Percentiles rank a stretch among this genome's conserved stretches.
These are phyloP conservation scores for Typhlomys cinereus DNA, from an alignment of 2,113 vertebrate genomes.

Conservation along the genomic window DNA sequence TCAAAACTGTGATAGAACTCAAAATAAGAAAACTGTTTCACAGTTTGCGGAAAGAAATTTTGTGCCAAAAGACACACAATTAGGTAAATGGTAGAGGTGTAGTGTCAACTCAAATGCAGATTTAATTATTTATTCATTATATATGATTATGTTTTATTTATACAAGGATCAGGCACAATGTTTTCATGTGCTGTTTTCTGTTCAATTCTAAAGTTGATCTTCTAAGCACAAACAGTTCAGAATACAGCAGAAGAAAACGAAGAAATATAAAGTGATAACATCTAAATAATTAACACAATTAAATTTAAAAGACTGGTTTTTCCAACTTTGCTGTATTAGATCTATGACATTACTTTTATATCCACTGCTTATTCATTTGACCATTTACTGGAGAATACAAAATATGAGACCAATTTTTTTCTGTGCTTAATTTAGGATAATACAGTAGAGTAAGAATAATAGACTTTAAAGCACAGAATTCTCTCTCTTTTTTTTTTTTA, in stretches of 20 bases:
- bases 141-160: background rate
- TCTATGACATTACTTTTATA: background rate
- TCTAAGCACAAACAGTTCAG: background rate
- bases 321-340: background rate
- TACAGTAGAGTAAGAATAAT: background rate
- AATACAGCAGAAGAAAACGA: background rate
- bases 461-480: background rate
- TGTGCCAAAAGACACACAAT: background rate
- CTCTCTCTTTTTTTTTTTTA: background rate
- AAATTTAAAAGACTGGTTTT: background rate
- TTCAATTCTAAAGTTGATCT: conserved; percentile 3
- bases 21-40: background rate
- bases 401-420: background rate
- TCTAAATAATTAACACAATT: background rate
- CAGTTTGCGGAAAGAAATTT: background rate
- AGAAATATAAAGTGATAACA: background rate
- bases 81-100: background rate
- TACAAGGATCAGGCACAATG: background rate
- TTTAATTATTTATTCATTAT: background rate
- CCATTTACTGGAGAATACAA: background rate
- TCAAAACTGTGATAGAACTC: background rate
- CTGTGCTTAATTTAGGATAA: background rate
- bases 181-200: background rate
- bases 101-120: background rate
- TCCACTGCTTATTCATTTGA: background rate